Evolutionary conservation across 2,888 invertebrate species (phyloP).

Genomic region (Rhagonycha lutea): DNA sequence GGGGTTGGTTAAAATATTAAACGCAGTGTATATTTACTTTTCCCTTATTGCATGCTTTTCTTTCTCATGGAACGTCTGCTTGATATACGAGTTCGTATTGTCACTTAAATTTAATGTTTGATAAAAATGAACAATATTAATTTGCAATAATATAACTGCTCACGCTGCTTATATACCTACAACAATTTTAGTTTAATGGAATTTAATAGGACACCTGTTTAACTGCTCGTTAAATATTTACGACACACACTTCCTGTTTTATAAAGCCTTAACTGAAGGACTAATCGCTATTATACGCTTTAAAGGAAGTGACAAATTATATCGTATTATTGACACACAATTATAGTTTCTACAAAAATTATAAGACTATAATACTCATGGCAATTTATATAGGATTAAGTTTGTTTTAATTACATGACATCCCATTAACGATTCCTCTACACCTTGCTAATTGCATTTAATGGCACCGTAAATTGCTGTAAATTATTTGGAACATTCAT

Average conservation of each 20-base stretch:
- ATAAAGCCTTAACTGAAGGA: slow-evolving; percentile 5
- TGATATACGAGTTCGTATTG: not conserved
- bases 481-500: not conserved
- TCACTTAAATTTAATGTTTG: not conserved
- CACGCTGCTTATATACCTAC: not conserved
- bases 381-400: not conserved
- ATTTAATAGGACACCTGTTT: slow-evolving; percentile 7
- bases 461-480: not conserved
- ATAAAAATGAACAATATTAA: not conserved
- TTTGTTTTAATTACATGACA: not conserved
- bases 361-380: not conserved
- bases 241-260: slow-evolving; percentile 8
- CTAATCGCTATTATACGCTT: slow-evolving; percentile 7
- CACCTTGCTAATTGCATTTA: not conserved
- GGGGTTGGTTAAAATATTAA: slow-evolving; percentile 37
- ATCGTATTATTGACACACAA: slow-evolving; percentile 3
- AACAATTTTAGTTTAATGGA: slow-evolving; percentile 8
- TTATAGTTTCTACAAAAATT: not conserved
- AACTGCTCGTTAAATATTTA: slow-evolving; percentile 8
- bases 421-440: not conserved
- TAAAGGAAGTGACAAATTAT: slow-evolving; percentile 14
- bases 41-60: slow-evolving; percentile 3
- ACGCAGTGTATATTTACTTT: slow-evolving; percentile 4
- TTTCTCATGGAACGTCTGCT: not conserved
- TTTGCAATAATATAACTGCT: not conserved